A percentile compares a stretch with the other conserved stretches of the same genome.
These are phyloP conservation scores for Solenodon paradoxus DNA, from an alignment of 2,113 vertebrate genomes.

Conservation along the genomic window DNA sequence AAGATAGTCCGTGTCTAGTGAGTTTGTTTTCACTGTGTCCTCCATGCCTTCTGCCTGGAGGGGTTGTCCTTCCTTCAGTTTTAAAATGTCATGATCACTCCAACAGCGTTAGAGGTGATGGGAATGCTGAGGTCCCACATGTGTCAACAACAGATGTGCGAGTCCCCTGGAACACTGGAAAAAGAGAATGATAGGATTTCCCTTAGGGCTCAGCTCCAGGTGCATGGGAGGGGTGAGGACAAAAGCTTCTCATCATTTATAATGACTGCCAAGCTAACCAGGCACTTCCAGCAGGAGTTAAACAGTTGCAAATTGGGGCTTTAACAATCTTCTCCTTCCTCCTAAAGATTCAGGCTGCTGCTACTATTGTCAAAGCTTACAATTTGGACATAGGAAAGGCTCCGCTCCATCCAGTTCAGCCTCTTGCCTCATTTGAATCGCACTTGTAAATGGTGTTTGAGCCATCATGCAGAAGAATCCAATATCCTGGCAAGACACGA, in stretches of 20 bases:
- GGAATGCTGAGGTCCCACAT: neutral
- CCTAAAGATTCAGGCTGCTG: neutral
- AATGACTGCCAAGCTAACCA: neutral
- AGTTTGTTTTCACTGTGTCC: neutral
- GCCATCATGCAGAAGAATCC: neutral
- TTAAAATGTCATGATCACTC: neutral
- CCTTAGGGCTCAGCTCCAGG: conserved; percentile 26
- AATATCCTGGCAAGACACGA: neutral
- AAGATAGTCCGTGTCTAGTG: neutral
- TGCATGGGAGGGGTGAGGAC: neutral
- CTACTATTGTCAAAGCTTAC: neutral
- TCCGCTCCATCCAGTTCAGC: neutral
- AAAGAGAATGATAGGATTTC: conserved; percentile 46
- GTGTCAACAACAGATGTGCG: conserved; percentile 44
- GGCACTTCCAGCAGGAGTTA: neutral
- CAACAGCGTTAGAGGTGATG: conserved; percentile 1
- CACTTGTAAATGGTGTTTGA: conserved; percentile 26
- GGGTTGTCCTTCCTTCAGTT: neutral
- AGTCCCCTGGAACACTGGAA: conserved; percentile 19
- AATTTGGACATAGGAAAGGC: neutral
- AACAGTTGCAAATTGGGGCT: neutral
- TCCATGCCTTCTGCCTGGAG: neutral
- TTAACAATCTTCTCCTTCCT: neutral
- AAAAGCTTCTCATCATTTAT: neutral
- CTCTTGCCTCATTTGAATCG: conserved; percentile 8